Evolutionary conservation across 1,140 invertebrate species (phyloP).

Genomic region (Papilio dardanus): DNA sequence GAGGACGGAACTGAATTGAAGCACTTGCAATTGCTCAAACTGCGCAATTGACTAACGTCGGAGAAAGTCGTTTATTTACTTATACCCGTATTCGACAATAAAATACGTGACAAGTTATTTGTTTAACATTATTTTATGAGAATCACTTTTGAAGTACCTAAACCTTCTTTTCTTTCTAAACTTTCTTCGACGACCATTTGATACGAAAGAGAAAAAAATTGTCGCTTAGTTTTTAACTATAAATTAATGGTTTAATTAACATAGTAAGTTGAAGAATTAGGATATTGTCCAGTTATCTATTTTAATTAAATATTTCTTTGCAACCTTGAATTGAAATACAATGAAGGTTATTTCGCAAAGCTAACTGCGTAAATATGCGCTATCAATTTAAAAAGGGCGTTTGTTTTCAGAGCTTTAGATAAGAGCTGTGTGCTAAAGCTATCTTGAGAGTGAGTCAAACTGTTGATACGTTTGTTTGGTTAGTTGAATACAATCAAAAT

Average conservation of each 20-base stretch:
- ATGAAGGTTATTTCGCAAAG: neutral
- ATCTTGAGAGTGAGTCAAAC: slow-evolving; percentile 29
- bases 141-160: neutral
- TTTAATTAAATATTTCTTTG: neutral
- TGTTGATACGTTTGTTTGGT: slow-evolving; percentile 32
- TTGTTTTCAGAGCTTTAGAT: slow-evolving; percentile 2
- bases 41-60: slow-evolving; percentile 24
- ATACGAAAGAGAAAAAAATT: neutral
- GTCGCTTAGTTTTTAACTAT: neutral
- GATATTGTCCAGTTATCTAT: neutral
- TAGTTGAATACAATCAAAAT: slow-evolving; percentile 38
- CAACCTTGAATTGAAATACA: neutral
- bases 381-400: slow-evolving; percentile 10
- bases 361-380: neutral
- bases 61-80: slow-evolving; percentile 5
- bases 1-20: slow-evolving; percentile 63
- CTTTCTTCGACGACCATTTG: neutral
- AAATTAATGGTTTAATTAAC: neutral
- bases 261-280: neutral
- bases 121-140: neutral
- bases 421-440: slow-evolving; percentile 16
- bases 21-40: slow-evolving; percentile 45
- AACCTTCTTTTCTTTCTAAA: too few species aligned
- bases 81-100: neutral
- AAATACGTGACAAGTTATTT: neutral